phyloP scores from a whole-genome alignment of 2,888 invertebrate species.

The Gasteruption jaculator region DNA sequence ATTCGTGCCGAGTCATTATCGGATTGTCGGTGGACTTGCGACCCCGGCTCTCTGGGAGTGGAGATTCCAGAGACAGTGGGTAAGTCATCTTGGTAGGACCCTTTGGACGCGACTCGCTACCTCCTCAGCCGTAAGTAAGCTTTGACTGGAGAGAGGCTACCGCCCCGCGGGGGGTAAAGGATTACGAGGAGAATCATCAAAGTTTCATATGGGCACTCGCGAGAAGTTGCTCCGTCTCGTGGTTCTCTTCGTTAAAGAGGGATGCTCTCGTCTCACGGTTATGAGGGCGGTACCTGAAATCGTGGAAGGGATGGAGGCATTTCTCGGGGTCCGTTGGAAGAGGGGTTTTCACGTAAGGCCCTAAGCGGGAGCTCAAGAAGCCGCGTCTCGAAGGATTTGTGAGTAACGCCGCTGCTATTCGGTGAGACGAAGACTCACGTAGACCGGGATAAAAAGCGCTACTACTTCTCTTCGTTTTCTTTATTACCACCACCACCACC shows the following conservation, averaged over 20 bases:
- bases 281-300: slow-evolving; percentile 36
- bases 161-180: slow-evolving; percentile 42
- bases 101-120: slow-evolving; percentile 23
- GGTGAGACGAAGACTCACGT: slow-evolving; percentile 38
- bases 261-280: slow-evolving; percentile 37
- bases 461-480: slow-evolving; percentile 34
- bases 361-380: slow-evolving; percentile 43
- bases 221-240: too few relatives aligned
- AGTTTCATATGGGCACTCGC: too few relatives aligned
- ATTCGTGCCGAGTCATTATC: too few relatives aligned
- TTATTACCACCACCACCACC: slow-evolving; percentile 17
- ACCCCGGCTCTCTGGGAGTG: too few relatives aligned
- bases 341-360: slow-evolving; percentile 2
- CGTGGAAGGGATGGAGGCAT: slow-evolving; percentile 18
- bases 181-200: too few relatives aligned
- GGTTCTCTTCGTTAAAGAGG: too few relatives aligned
- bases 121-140: slow-evolving; percentile 29
- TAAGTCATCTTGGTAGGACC: too few relatives aligned
- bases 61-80: too few relatives aligned
- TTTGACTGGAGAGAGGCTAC: slow-evolving; percentile 33
- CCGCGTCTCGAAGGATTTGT: slow-evolving; percentile 45
- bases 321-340: slow-evolving; percentile 10
- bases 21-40: too few relatives aligned
- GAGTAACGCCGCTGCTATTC: slow-evolving; percentile 48
- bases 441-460: slow-evolving; percentile 37